Evolutionary conservation across 2,113 vertebrate species (phyloP).

Genomic region (Nerophis lumbriciformis): DNA sequence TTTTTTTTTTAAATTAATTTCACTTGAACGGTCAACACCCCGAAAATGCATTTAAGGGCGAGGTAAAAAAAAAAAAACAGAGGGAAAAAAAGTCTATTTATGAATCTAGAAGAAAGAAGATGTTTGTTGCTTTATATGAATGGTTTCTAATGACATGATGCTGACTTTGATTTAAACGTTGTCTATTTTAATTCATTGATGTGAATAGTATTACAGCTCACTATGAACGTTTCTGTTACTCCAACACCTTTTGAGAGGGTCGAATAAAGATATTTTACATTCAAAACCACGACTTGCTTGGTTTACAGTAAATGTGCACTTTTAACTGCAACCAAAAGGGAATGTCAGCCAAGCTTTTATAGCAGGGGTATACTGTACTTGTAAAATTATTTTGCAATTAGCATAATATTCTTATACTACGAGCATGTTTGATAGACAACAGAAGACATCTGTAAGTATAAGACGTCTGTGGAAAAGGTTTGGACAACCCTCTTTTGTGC

Average conservation of each 20-base stretch:
- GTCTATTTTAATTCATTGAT: slow-evolving; percentile 57
- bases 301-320: neutral
- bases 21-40: slow-evolving; percentile 38
- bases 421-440: too few relatives aligned
- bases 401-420: too few relatives aligned
- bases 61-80: neutral
- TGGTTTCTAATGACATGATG: slow-evolving; percentile 50
- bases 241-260: slow-evolving; percentile 68
- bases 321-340: too few relatives aligned
- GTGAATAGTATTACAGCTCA: slow-evolving; percentile 63
- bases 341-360: too few relatives aligned
- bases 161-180: slow-evolving; percentile 50
- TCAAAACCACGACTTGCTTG: slow-evolving; percentile 37
- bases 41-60: slow-evolving; percentile 26
- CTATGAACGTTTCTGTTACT: slow-evolving; percentile 63
- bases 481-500: too few relatives aligned
- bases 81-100: slow-evolving; percentile 29
- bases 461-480: too few relatives aligned
- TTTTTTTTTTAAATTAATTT: slow-evolving; percentile 2
- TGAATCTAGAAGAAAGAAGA: slow-evolving; percentile 42
- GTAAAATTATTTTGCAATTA: too few relatives aligned
- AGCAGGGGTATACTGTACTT: too few relatives aligned
- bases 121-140: slow-evolving; percentile 42
- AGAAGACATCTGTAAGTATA: too few relatives aligned
- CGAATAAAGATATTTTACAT: slow-evolving; percentile 72